Evolutionary conservation across 2,113 vertebrate genomes (phyloP).

Genomic region (Suncus etruscus): DNA sequence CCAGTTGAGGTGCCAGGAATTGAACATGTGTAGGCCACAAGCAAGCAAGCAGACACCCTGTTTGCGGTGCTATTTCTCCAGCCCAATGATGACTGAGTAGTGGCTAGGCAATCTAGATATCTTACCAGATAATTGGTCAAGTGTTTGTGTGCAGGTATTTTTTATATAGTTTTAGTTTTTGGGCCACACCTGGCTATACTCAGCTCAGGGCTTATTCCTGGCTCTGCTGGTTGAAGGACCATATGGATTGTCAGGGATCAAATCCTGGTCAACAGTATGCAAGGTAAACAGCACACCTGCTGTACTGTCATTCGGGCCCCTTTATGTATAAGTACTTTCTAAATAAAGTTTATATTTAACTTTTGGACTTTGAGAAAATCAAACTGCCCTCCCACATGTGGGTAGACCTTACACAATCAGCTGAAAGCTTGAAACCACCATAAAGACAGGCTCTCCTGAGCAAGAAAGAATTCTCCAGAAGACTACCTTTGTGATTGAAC

Average conservation of each 20-base stretch:
- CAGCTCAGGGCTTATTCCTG: too few species aligned
- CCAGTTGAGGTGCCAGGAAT: too few species aligned
- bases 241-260: too few species aligned
- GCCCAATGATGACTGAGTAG: too few species aligned
- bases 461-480: conserved; percentile 29
- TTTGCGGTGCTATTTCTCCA: too few species aligned
- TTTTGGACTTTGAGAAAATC: not conserved
- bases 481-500: not conserved
- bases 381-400: not conserved
- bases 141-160: conserved; percentile 7
- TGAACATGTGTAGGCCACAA: too few species aligned
- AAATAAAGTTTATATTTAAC: conserved; percentile 38
- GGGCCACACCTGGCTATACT: too few species aligned
- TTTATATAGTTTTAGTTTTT: not conserved
- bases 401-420: not conserved
- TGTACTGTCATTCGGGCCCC: too few species aligned
- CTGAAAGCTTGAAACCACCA: not conserved
- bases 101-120: not conserved
- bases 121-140: conserved; percentile 37
- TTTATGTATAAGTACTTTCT: not conserved
- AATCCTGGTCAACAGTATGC: too few species aligned
- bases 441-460: not conserved
- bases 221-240: too few species aligned
- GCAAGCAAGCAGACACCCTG: too few species aligned
- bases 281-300: too few species aligned